Evolutionary conservation across 1,140 invertebrate genomes (phyloP).

Genomic region (Vanessa tameamea): DNA sequence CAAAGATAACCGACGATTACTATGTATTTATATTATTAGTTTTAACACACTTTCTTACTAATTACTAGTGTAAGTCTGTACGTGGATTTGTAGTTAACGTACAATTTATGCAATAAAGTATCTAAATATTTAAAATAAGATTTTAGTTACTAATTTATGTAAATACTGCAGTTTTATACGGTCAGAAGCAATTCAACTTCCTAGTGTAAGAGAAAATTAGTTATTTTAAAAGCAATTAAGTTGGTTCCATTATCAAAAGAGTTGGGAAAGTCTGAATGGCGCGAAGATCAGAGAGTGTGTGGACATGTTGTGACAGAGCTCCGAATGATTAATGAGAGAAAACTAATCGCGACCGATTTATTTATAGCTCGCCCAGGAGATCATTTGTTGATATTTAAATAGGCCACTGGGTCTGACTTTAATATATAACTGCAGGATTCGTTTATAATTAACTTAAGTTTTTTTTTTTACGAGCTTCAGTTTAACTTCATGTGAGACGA

Average conservation of each 20-base stretch:
- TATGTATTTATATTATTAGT: no score
- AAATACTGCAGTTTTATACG: no score
- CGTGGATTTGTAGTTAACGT: no score
- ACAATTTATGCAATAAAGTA: no score
- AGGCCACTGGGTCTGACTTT: conserved; percentile 51
- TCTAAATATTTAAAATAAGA: no score
- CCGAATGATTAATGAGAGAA: conserved; percentile 67
- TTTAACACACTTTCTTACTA: no score
- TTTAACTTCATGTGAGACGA: not conserved
- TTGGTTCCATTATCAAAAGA: conserved; percentile 39
- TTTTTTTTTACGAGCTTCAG: not conserved
- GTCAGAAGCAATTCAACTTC: not conserved
- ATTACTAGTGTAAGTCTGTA: no score
- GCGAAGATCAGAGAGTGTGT: conserved; percentile 61
- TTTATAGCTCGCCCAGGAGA: conserved; percentile 59
- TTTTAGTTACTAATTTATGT: no score
- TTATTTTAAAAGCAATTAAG: conserved; percentile 60
- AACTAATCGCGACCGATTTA: conserved; percentile 63
- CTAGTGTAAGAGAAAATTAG: not conserved
- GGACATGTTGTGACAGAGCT: conserved; percentile 65
- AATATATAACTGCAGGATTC: not conserved
- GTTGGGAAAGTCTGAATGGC: conserved; percentile 47
- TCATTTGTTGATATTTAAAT: conserved; percentile 60
- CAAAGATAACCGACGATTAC: no score
- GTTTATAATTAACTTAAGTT: not conserved